phyloP scores from a whole-genome alignment of 1,140 invertebrate species.

The Tyrophagus putrescentiae region DNA sequence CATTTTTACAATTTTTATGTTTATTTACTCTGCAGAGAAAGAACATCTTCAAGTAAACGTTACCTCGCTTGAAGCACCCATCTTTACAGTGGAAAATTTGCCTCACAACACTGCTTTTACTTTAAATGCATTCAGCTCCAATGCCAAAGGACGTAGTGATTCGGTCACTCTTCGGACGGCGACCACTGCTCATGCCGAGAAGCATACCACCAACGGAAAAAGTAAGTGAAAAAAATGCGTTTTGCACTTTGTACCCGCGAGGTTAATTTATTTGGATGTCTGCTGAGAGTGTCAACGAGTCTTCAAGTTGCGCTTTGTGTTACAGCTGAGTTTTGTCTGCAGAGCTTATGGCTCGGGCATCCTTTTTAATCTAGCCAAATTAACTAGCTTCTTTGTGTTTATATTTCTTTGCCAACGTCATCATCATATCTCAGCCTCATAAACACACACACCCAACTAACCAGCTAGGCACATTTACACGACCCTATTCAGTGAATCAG shows the following conservation, averaged over 20 bases:
- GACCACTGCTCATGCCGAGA: conserved; percentile 20
- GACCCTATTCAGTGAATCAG: no score
- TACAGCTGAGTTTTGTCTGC: no score
- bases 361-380: conserved; percentile 7
- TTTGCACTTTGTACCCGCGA: no score
- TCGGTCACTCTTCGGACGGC: conserved; percentile 21
- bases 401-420: background rate
- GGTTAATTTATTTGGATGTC: no score
- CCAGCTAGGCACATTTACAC: background rate
- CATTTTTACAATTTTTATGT: background rate
- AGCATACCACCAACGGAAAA: conserved; percentile 19
- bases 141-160: conserved; percentile 27
- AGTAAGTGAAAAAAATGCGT: no score
- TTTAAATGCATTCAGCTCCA: conserved; percentile 26
- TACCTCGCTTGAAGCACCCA: conserved; percentile 27
- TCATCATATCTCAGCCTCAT: no score
- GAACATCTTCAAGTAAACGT: conserved; percentile 24
- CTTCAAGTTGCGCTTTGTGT: no score
- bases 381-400: background rate
- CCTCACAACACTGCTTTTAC: conserved; percentile 25
- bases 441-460: background rate
- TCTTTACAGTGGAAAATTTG: conserved; percentile 27
- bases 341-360: no score
- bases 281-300: no score
- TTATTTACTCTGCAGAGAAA: conserved; percentile 7